phyloP scores from a whole-genome alignment of 2,888 invertebrate species.

The Pelosia muscerda region DNA sequence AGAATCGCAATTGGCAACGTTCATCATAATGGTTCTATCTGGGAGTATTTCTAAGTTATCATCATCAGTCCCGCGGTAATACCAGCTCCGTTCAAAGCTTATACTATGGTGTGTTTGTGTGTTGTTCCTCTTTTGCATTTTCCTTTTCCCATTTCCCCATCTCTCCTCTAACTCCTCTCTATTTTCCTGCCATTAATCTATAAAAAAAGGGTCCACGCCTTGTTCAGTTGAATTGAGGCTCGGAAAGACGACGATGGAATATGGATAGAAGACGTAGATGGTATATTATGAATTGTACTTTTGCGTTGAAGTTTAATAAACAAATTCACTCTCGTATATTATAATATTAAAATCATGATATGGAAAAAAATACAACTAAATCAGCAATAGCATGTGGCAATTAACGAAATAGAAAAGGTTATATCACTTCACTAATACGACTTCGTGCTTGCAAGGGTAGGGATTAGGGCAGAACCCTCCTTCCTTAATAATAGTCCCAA shows the following conservation, averaged over 20 bases:
- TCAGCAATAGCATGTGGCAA: background rate
- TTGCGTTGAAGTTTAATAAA: background rate
- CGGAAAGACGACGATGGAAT: too few species aligned
- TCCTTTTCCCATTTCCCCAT: too few species aligned
- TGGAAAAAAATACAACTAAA: background rate
- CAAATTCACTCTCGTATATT: background rate
- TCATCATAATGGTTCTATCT: background rate
- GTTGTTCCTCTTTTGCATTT: too few species aligned
- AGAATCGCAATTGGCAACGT: slow-evolving; percentile 1
- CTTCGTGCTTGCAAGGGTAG: background rate
- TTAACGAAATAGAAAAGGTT: background rate
- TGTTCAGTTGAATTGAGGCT: background rate
- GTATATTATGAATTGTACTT: too few species aligned
- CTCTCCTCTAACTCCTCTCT: too few species aligned
- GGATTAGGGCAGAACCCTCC: slow-evolving; percentile 10
- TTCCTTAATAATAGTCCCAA: slow-evolving; percentile 2
- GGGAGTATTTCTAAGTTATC: background rate
- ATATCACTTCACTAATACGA: slow-evolving; percentile 10
- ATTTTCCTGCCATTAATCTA: too few species aligned
- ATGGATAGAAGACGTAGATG: too few species aligned
- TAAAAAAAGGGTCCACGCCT: too few species aligned
- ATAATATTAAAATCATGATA: background rate
- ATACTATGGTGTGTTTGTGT: too few species aligned
- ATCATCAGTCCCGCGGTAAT: background rate
- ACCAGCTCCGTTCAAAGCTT: too few species aligned